Percentiles rank a stretch among this genome's conserved stretches.
Evolutionary conservation across 37 sponge, comb jelly and placozoan species (phyloP).

Genomic region (Halichondria panicea): DNA sequence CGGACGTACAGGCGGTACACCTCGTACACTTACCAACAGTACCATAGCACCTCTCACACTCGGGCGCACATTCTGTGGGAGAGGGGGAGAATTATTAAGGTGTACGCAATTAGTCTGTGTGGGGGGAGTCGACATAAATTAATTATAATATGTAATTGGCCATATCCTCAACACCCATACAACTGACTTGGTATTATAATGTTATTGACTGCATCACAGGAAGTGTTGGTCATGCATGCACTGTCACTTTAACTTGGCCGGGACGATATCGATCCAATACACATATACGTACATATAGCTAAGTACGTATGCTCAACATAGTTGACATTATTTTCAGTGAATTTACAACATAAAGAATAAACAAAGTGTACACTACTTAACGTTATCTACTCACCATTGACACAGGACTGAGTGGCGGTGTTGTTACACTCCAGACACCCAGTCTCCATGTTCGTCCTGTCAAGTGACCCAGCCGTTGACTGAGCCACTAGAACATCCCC

Average conservation of each 20-base stretch:
- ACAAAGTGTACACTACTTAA: not conserved
- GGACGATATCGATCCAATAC: not conserved
- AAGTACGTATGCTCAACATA: not conserved
- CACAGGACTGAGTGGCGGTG: not conserved
- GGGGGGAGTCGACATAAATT: not conserved
- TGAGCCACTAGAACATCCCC: not conserved
- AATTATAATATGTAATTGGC: not conserved
- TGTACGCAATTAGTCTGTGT: too few species aligned
- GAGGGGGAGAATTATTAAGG: too few species aligned
- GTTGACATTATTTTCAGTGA: not conserved
- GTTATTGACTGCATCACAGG: too few species aligned
- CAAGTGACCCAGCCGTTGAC: not conserved
- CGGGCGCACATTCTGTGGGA: not conserved
- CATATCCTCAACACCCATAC: not conserved
- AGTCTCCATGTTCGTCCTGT: not conserved
- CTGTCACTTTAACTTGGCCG: not conserved
- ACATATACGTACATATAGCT: not conserved
- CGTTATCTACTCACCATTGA: not conserved
- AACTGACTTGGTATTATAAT: too few species aligned
- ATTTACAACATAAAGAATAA: not conserved
- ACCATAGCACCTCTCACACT: slow-evolving; percentile 10
- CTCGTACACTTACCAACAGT: not conserved
- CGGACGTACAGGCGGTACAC: not conserved
- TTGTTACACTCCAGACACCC: slow-evolving; percentile 8
- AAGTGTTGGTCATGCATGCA: not conserved